These are phyloP conservation scores for Tinea pellionella DNA, from an alignment of 2,888 invertebrate genomes.

Conservation along the genomic window DNA sequence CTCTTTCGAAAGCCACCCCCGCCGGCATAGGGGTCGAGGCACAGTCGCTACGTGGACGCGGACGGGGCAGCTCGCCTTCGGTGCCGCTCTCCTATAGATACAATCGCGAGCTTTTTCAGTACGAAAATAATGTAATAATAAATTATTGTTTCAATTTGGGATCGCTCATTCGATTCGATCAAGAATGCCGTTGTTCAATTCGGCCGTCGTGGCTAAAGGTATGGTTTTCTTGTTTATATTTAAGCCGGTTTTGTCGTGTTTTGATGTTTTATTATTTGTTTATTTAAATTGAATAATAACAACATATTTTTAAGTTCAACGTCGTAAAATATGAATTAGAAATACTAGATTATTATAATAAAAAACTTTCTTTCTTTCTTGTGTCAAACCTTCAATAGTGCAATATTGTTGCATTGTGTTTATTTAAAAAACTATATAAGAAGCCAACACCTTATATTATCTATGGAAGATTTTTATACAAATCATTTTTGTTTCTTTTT, in stretches of 20 bases:
- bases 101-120: conserved; percentile 25
- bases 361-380: too few relatives aligned
- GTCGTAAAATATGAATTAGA: too few relatives aligned
- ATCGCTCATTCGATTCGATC: not conserved
- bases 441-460: too few relatives aligned
- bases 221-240: conserved; percentile 21
- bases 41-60: conserved; percentile 37
- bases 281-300: conserved; percentile 4
- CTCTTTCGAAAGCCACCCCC: conserved; percentile 16
- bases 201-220: conserved; percentile 41
- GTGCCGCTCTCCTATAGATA: conserved; percentile 13
- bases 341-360: too few relatives aligned
- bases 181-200: conserved; percentile 26
- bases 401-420: too few relatives aligned
- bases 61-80: conserved; percentile 26
- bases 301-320: too few relatives aligned
- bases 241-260: not conserved
- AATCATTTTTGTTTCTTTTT: too few relatives aligned
- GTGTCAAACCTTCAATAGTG: too few relatives aligned
- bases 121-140: conserved; percentile 19
- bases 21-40: not conserved
- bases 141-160: conserved; percentile 2
- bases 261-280: not conserved
- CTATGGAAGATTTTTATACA: too few relatives aligned
- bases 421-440: too few relatives aligned